Conservation (phyloP, 53 echinoderm and acorn worm genomes). For the Paracentrotus lividus region DNA sequence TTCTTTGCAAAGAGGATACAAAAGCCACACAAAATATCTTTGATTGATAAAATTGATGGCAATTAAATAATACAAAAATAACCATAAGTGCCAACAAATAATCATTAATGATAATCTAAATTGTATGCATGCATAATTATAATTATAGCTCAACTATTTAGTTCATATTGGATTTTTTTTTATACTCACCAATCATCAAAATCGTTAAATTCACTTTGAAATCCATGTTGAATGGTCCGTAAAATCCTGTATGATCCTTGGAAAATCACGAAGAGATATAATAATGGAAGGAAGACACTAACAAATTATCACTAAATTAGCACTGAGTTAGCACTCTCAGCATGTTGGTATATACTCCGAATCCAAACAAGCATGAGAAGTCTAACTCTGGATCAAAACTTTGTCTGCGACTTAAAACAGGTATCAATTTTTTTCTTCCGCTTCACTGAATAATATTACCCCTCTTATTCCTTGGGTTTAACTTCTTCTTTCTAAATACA, state of each 20-base stretch:
- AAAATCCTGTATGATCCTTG: not conserved
- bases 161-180: not conserved
- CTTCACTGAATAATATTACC: not conserved
- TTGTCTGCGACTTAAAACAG: not conserved
- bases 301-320: not conserved
- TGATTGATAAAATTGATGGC: too few species aligned
- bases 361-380: not conserved
- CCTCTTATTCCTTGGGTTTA: not conserved
- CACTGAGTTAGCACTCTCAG: not conserved
- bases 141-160: too few species aligned
- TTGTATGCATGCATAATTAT: too few species aligned
- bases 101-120: too few species aligned
- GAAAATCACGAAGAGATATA: not conserved
- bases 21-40: not conserved
- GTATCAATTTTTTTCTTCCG: not conserved
- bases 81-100: too few species aligned
- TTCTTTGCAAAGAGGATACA: not conserved
- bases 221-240: conserved; percentile 15
- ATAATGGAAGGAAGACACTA: not conserved
- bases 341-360: not conserved
- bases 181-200: conserved; percentile 14
- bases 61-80: too few species aligned
- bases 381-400: not conserved
- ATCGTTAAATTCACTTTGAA: not conserved
- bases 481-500: not conserved